Conservation (phyloP, 2,888 invertebrate species). For the Schizotus pectinicornis region DNA sequence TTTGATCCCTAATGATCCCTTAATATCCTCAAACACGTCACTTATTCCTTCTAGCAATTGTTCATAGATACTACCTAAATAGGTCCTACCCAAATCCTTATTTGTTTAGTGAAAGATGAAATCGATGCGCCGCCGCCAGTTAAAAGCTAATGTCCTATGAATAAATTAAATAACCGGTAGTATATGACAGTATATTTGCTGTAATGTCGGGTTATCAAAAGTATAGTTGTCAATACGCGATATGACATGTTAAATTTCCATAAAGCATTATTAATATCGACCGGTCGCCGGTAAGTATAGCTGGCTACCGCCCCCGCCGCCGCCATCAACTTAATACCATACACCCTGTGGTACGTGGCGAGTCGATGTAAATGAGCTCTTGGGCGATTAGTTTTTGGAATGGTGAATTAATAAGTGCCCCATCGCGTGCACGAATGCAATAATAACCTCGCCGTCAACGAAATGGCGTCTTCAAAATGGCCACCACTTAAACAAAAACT, state of each 20-base stretch:
- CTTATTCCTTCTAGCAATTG: too few relatives aligned
- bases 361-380: constrained; percentile 35
- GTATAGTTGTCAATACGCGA: constrained; percentile 24
- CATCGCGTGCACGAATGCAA: constrained; percentile 44
- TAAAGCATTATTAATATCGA: constrained; percentile 31
- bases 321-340: constrained; percentile 27
- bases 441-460: constrained; percentile 37
- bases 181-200: constrained; percentile 20
- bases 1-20: too few relatives aligned
- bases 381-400: constrained; percentile 30
- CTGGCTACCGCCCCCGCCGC: constrained; percentile 3
- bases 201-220: constrained; percentile 24
- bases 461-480: constrained; percentile 48
- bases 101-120: too few relatives aligned
- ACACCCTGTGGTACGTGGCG: constrained; percentile 6
- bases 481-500: constrained; percentile 31
- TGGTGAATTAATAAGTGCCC: constrained; percentile 45
- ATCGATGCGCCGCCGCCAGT: constrained; percentile 12
- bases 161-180: constrained; percentile 27
- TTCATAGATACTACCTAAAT: too few relatives aligned
- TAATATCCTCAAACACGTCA: too few relatives aligned
- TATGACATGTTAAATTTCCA: constrained; percentile 29
- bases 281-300: constrained; percentile 6
- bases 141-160: constrained; percentile 22
- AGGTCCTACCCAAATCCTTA: too few relatives aligned